Evolutionary conservation across 2,113 vertebrate species (phyloP).

Genomic region (Thunnus thynnus): DNA sequence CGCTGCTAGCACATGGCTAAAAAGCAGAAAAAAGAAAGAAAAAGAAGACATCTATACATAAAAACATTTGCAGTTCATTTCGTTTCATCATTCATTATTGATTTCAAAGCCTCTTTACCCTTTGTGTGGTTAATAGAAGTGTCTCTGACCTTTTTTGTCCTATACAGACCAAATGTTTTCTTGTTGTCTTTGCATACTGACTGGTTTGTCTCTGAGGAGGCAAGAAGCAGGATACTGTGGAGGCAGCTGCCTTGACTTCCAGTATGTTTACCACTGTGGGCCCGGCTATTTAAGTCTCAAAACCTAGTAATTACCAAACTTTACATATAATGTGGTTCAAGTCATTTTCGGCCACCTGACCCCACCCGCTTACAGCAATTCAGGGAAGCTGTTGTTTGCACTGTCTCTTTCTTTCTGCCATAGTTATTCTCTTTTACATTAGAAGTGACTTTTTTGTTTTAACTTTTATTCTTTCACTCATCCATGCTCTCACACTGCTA

Average conservation of each 20-base stretch:
- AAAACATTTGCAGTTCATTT: not conserved
- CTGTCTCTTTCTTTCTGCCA: conserved; percentile 9
- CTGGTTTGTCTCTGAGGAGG: conserved; percentile 57
- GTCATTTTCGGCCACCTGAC: conserved; percentile 78
- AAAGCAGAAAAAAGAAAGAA: not conserved
- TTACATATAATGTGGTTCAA: conserved; percentile 81
- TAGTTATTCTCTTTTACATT: conserved; percentile 6
- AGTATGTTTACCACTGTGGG: conserved; percentile 77
- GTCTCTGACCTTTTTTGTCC: conserved; percentile 19
- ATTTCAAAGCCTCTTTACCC: conserved; percentile 13
- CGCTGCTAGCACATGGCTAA: too few species aligned
- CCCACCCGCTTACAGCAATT: conserved; percentile 71
- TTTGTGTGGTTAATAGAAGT: conserved; percentile 15
- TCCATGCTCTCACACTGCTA: not conserved
- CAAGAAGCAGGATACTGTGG: conserved; percentile 42
- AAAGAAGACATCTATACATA: too few species aligned
- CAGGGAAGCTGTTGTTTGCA: conserved; percentile 20
- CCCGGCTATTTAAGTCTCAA: conserved; percentile 79
- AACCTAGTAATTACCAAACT: conserved; percentile 81
- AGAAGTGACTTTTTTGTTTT: not conserved
- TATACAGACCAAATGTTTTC: conserved; percentile 49
- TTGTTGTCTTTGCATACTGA: conserved; percentile 9
- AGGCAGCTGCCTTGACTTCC: conserved; percentile 63
- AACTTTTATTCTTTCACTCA: not conserved
- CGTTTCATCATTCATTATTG: not conserved